phyloP scores from a whole-genome alignment of 2,888 invertebrate species.

The Chalcosyrphus nemorum region DNA sequence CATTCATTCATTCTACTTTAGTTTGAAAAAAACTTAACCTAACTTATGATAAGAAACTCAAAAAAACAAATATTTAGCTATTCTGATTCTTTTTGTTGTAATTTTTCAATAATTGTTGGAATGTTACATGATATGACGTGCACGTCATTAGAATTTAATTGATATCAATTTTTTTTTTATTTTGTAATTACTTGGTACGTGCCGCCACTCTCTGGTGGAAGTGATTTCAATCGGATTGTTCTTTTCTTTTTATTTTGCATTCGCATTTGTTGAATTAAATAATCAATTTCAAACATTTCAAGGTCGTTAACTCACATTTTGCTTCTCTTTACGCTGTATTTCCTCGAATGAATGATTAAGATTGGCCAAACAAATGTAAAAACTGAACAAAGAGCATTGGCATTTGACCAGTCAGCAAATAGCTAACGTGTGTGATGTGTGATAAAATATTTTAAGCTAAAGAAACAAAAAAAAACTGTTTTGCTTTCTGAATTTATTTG shows the following conservation, averaged over 20 bases:
- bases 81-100: not conserved
- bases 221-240: conserved; percentile 16
- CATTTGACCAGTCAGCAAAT: conserved; percentile 18
- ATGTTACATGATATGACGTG: not conserved
- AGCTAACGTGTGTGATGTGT: not conserved
- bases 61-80: not conserved
- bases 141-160: conserved; percentile 26
- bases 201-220: conserved; percentile 4
- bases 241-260: not conserved
- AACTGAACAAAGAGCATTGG: conserved; percentile 18
- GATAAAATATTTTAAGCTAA: not conserved
- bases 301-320: conserved; percentile 2
- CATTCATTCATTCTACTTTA: no score
- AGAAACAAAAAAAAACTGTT: not conserved
- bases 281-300: conserved; percentile 9
- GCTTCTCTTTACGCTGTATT: not conserved
- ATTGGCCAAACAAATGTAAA: not conserved
- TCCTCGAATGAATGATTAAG: not conserved
- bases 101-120: not conserved
- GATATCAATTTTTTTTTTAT: conserved; percentile 2
- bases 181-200: conserved; percentile 15
- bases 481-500: not conserved
- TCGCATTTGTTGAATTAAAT: conserved; percentile 1
- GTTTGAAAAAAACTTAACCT: no score
- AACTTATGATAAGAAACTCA: no score